Percentiles rank a stretch among this genome's conserved stretches.
phyloP scores from a whole-genome alignment of 37 sponge, comb jelly and placozoan species.

The Eunapius fragilis region DNA sequence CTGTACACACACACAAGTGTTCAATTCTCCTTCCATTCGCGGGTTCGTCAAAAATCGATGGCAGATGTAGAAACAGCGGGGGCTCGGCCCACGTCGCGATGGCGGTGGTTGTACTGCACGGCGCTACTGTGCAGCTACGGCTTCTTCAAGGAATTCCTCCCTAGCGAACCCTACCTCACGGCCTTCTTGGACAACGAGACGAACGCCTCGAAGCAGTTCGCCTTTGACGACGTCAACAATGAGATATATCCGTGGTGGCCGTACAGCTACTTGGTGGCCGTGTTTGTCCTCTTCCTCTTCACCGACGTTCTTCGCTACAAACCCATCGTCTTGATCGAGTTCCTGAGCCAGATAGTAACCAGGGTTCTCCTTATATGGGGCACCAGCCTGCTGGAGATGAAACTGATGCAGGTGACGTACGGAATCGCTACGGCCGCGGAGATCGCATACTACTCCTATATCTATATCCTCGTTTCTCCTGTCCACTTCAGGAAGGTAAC shows the following conservation, averaged over 20 bases:
- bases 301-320: slow-evolving; percentile 55
- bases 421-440: slow-evolving; percentile 67
- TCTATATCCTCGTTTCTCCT: slow-evolving; percentile 47
- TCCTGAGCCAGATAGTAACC: slow-evolving; percentile 43
- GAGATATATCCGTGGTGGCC: slow-evolving; percentile 62
- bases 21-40: too few species aligned
- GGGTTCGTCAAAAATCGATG: neutral
- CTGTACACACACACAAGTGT: too few species aligned
- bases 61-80: neutral
- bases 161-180: slow-evolving; percentile 53
- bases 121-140: slow-evolving; percentile 49
- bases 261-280: slow-evolving; percentile 52
- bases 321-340: slow-evolving; percentile 51
- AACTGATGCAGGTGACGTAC: slow-evolving; percentile 47
- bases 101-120: slow-evolving; percentile 26
- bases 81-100: neutral
- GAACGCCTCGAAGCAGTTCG: neutral
- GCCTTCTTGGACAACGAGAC: slow-evolving; percentile 34
- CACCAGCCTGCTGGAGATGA: slow-evolving; percentile 15
- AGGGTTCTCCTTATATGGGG: slow-evolving; percentile 52
- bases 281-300: slow-evolving; percentile 15
- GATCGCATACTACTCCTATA: slow-evolving; percentile 70
- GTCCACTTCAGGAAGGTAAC: slow-evolving; percentile 35
- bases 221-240: slow-evolving; percentile 6
- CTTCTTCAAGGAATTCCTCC: slow-evolving; percentile 72